Evolutionary conservation across 1,140 invertebrate genomes (phyloP).

Genomic region (Orius insidiosus): DNA sequence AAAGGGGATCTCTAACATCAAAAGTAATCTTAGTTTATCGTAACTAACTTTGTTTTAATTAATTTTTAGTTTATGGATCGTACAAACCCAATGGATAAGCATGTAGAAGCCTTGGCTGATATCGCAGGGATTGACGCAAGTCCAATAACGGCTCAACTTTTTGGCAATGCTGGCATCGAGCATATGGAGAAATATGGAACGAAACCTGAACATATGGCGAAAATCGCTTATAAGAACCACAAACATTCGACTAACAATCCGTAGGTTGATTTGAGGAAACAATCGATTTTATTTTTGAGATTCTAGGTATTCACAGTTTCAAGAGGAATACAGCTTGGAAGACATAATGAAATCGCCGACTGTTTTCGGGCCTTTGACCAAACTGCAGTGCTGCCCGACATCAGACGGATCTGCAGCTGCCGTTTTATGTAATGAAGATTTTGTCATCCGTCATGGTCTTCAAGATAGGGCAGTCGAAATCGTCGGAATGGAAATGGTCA

Average conservation of each 20-base stretch:
- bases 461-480: conserved; percentile 84
- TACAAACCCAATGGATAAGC: conserved; percentile 85
- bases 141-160: conserved; percentile 86
- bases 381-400: conserved; percentile 92
- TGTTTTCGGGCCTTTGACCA: conserved; percentile 80
- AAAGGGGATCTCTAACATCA: conserved; percentile 65
- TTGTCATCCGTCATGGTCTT: conserved; percentile 66
- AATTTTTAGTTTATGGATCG: conserved; percentile 64
- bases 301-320: conserved; percentile 91
- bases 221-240: conserved; percentile 96
- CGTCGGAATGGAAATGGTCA: conserved; percentile 88
- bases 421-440: conserved; percentile 77
- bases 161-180: conserved; percentile 89
- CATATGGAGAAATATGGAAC: conserved; percentile 98
- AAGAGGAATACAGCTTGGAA: conserved; percentile 72
- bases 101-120: conserved; percentile 72
- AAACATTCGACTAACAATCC: conserved; percentile 93
- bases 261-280: no score
- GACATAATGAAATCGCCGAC: conserved; percentile 71
- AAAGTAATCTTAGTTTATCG: conserved; percentile 32
- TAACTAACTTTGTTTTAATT: background rate
- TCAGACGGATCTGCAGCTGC: conserved; percentile 86
- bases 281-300: no score
- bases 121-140: conserved; percentile 54
- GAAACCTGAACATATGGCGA: conserved; percentile 81